Conservation (phyloP, 1,140 invertebrate species). For the Coptotermes formosanus region DNA sequence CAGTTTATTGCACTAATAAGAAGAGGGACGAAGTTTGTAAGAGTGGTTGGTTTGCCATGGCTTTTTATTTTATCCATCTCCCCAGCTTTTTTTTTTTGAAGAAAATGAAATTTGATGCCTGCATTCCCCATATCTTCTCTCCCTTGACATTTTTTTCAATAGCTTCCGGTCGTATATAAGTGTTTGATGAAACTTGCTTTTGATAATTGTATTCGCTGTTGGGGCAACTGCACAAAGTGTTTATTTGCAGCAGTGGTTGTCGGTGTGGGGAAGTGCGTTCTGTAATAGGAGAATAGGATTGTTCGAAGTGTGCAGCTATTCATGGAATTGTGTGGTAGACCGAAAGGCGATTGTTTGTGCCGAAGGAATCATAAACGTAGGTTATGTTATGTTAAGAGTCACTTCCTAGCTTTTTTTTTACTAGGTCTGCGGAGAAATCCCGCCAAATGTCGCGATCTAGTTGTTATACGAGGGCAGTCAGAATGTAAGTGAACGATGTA, state of each 20-base stretch:
- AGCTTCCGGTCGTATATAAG: background rate
- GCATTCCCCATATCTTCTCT: background rate
- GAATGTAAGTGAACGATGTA: too few species aligned
- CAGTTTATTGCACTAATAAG: background rate
- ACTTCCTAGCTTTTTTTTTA: too few species aligned
- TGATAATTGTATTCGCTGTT: background rate
- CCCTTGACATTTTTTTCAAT: background rate
- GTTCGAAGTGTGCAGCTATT: background rate
- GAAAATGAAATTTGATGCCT: slow-evolving; percentile 7
- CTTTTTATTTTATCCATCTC: background rate
- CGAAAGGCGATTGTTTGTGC: background rate
- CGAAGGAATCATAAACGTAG: too few species aligned
- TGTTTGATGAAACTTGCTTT: background rate
- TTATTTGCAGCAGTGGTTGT: background rate
- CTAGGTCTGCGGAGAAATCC: too few species aligned
- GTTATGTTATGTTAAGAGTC: too few species aligned
- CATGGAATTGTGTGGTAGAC: background rate
- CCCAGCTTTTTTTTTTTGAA: background rate
- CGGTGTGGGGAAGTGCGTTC: too few species aligned
- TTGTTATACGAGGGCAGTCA: too few species aligned
- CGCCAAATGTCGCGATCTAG: too few species aligned
- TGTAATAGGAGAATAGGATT: too few species aligned
- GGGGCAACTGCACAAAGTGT: background rate
- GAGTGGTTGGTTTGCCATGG: background rate
- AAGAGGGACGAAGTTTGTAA: background rate